phyloP scores from a whole-genome alignment of 2,113 vertebrate genomes.

The Mus pahari region DNA sequence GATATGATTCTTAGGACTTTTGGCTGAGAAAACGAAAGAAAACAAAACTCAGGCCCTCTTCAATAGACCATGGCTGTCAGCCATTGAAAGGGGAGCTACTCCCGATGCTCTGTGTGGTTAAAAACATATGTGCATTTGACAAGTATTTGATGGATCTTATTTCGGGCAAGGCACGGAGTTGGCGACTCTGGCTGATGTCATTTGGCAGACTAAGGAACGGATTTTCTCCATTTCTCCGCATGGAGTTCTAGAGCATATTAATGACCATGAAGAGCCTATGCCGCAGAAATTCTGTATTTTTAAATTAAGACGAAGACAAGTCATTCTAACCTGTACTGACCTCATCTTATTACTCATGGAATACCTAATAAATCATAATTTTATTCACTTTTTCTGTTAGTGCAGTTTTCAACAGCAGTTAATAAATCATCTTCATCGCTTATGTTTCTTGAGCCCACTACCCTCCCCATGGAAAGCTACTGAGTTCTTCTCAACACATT shows the following conservation, averaged over 20 bases:
- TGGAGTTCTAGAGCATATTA: background rate
- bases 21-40: background rate
- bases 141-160: background rate
- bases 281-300: background rate
- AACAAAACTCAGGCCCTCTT: background rate
- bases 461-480: background rate
- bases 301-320: constrained; percentile 8
- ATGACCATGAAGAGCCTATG: background rate
- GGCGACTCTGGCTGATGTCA: background rate
- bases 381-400: constrained; percentile 61
- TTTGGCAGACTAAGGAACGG: background rate
- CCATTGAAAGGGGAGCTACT: too few relatives aligned
- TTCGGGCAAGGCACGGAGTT: background rate
- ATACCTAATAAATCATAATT: constrained; percentile 65
- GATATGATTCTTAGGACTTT: constrained; percentile 20
- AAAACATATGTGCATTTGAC: background rate
- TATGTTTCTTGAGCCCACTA: background rate
- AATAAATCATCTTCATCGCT: constrained; percentile 68
- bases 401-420: constrained; percentile 62
- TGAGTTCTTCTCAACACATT: constrained; percentile 34
- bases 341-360: constrained; percentile 51
- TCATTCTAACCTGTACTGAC: background rate
- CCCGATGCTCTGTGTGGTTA: background rate
- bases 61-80: background rate
- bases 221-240: background rate